Conservation (phyloP, 2,888 invertebrate genomes). For the Nomada lathburiana region DNA sequence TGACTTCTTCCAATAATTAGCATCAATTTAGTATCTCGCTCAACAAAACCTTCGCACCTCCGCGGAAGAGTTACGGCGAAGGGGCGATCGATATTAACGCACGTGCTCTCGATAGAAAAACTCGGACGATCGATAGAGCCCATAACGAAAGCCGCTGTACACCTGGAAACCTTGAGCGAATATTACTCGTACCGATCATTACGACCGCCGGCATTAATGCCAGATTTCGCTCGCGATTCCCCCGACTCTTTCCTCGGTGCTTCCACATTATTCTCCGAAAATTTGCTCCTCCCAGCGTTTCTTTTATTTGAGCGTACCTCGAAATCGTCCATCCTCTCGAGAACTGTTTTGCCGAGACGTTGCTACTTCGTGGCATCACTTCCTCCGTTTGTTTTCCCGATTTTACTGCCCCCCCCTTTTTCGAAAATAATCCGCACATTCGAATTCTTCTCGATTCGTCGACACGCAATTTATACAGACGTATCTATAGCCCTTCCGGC, state of each 20-base stretch:
- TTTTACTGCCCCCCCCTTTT: too few species aligned
- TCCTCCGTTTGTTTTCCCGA: background rate
- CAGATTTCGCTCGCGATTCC: background rate
- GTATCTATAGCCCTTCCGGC: too few species aligned
- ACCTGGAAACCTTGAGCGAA: slow-evolving; percentile 10
- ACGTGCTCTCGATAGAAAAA: slow-evolving; percentile 19
- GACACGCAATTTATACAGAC: too few species aligned
- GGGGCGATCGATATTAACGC: slow-evolving; percentile 23
- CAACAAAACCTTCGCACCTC: background rate
- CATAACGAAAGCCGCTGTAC: background rate
- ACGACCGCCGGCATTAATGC: background rate
- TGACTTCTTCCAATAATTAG: too few species aligned
- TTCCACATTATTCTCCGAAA: background rate
- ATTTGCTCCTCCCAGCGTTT: background rate
- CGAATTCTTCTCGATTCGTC: background rate
- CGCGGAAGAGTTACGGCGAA: background rate
- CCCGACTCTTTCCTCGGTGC: background rate
- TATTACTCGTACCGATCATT: background rate
- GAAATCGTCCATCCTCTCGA: background rate
- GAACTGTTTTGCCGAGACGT: background rate
- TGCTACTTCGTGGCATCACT: background rate
- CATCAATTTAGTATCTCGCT: background rate
- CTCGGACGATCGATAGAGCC: slow-evolving; percentile 39
- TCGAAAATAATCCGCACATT: background rate
- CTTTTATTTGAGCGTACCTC: background rate